These are phyloP conservation scores for Hydrocynus forskahlii DNA, from an alignment of 2,797 vertebrate species.

Conservation along the genomic window DNA sequence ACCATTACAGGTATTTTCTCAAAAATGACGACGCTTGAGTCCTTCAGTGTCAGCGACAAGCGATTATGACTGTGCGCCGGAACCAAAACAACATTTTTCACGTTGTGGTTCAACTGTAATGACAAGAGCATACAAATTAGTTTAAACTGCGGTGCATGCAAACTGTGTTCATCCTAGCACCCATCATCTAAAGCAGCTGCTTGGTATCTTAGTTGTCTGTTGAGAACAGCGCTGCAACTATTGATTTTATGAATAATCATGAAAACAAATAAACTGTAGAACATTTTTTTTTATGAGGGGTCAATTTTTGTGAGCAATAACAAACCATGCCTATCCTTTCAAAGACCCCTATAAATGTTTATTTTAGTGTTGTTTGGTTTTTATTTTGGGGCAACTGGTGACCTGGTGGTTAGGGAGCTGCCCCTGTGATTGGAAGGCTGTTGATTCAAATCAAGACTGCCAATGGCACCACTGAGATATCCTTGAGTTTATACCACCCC, in stretches of 20 bases:
- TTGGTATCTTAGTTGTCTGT: background rate
- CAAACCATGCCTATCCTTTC: too few species aligned
- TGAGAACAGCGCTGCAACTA: background rate
- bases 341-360: too few species aligned
- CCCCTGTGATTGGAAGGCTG: too few species aligned
- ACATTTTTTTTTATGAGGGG: too few species aligned
- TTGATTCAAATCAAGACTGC: too few species aligned
- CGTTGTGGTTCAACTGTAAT: slow-evolving; percentile 90
- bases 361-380: too few species aligned
- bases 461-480: too few species aligned
- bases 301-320: too few species aligned
- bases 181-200: background rate
- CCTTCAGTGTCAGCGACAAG: slow-evolving; percentile 88
- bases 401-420: too few species aligned
- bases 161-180: background rate
- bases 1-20: slow-evolving; percentile 85
- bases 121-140: slow-evolving; percentile 21
- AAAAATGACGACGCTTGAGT: slow-evolving; percentile 85
- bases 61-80: slow-evolving; percentile 77
- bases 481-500: too few species aligned
- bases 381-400: too few species aligned
- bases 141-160: background rate
- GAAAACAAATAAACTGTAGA: background rate
- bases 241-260: background rate
- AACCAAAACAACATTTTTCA: slow-evolving; percentile 85